phyloP scores from a whole-genome alignment of 2,888 invertebrate genomes.

The Pomacea canaliculata region DNA sequence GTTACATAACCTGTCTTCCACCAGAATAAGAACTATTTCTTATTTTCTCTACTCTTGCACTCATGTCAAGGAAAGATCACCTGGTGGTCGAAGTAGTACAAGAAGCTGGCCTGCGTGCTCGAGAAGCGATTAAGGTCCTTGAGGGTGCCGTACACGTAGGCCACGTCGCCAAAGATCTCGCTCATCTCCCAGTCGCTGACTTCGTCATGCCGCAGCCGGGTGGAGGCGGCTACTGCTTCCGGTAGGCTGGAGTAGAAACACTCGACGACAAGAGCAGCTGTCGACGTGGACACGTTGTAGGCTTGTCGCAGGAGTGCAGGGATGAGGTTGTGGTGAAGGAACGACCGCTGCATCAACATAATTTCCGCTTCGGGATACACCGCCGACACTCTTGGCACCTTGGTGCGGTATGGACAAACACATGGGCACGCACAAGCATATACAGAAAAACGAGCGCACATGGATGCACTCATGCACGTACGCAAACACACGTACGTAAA shows the following conservation, averaged over 20 bases:
- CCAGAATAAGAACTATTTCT: too few relatives aligned
- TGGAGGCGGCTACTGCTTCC: not conserved
- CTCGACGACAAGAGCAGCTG: constrained; percentile 1
- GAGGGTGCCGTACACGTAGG: not conserved
- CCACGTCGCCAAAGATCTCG: constrained; percentile 15
- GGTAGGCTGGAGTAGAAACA: not conserved
- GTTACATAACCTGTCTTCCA: too few relatives aligned
- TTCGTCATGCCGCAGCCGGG: not conserved
- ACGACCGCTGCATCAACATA: not conserved
- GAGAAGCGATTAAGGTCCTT: not conserved
- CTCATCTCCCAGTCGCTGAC: not conserved
- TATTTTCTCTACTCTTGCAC: too few relatives aligned
- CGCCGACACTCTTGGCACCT: constrained; percentile 1
- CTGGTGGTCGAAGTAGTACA: constrained; percentile 21
- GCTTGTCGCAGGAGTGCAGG: constrained; percentile 13
- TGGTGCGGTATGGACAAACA: too few relatives aligned
- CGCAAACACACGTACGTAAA: not conserved
- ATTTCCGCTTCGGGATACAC: not conserved
- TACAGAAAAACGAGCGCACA: too few relatives aligned
- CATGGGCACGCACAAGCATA: not conserved
- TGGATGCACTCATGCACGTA: not conserved
- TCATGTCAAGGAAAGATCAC: not conserved
- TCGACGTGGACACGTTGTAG: not conserved
- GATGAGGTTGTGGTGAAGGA: constrained; percentile 4
- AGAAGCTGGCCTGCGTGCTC: constrained; percentile 5